Conservation (phyloP, 2,888 invertebrate genomes). For the Eupithecia pulchellata region DNA sequence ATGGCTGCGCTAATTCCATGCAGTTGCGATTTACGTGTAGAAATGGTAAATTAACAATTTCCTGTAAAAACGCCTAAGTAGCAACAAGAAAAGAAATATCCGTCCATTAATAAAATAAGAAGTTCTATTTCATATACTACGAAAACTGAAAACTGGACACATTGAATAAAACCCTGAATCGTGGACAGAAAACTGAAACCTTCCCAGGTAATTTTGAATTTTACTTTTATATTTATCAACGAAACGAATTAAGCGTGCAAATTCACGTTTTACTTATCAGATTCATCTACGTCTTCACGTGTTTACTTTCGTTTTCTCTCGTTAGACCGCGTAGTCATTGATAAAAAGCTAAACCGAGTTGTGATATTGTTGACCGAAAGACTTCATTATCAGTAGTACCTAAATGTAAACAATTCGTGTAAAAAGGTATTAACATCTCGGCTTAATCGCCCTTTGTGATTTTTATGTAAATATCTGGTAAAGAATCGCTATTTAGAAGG, state of each 20-base stretch:
- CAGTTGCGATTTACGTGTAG: conserved; percentile 59
- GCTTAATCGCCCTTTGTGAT: conserved; percentile 14
- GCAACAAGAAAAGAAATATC: neutral
- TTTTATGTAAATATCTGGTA: conserved; percentile 5
- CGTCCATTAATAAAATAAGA: neutral
- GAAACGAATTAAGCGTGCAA: conserved; percentile 53
- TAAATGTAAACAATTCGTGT: conserved; percentile 52
- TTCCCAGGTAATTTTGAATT: conserved; percentile 63
- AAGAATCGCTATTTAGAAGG: neutral
- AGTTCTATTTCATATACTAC: neutral
- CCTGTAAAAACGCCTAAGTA: neutral
- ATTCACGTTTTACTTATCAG: conserved; percentile 38
- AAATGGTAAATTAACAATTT: conserved; percentile 51
- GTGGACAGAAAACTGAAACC: conserved; percentile 41
- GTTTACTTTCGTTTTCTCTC: conserved; percentile 26
- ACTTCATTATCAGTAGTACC: conserved; percentile 43
- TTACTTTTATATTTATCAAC: conserved; percentile 55
- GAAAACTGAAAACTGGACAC: neutral
- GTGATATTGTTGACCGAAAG: conserved; percentile 11
- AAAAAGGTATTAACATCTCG: conserved; percentile 27
- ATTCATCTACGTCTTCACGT: conserved; percentile 35
- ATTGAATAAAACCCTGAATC: neutral
- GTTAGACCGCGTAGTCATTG: conserved; percentile 7
- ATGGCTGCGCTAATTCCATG: conserved; percentile 58
- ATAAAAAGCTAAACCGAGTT: neutral